Conservation (phyloP, 1,140 invertebrate genomes). For the Brevipalpus yothersi region DNA sequence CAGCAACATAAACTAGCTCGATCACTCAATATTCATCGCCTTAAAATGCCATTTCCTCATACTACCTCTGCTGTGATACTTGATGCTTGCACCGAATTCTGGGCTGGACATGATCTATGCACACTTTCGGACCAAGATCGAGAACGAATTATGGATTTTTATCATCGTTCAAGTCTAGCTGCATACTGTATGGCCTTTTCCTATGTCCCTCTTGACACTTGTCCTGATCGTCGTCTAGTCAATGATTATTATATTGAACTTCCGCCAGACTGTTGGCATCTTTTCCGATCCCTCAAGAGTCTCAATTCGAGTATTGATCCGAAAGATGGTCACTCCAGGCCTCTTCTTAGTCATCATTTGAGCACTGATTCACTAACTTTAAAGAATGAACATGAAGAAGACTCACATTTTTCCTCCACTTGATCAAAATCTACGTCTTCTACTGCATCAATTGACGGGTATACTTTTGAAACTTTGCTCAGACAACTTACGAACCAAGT, state of each 20-base stretch:
- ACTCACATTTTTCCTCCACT: background rate
- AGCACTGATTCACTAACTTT: slow-evolving; percentile 42
- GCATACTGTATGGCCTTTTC: slow-evolving; percentile 90
- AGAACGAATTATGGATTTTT: slow-evolving; percentile 84
- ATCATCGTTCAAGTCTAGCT: slow-evolving; percentile 73
- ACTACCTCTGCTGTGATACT: slow-evolving; percentile 70
- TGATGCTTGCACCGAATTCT: slow-evolving; percentile 83
- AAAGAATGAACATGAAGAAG: background rate
- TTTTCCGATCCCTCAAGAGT: slow-evolving; percentile 32
- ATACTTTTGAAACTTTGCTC: slow-evolving; percentile 3
- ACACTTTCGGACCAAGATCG: slow-evolving; percentile 53
- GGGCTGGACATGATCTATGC: slow-evolving; percentile 72
- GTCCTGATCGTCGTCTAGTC: slow-evolving; percentile 19
- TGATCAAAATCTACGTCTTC: background rate
- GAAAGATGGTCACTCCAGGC: background rate
- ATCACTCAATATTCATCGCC: slow-evolving; percentile 54
- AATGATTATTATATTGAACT: slow-evolving; percentile 55
- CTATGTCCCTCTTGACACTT: slow-evolving; percentile 33
- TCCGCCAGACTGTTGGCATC: slow-evolving; percentile 40
- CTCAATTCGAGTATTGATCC: slow-evolving; percentile 15
- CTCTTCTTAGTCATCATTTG: slow-evolving; percentile 6
- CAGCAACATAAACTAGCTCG: slow-evolving; percentile 61
- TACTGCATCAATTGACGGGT: background rate
- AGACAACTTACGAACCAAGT: slow-evolving; percentile 51
- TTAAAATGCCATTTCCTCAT: slow-evolving; percentile 92